A percentile compares a stretch with the other conserved stretches of the same genome.
Conservation (phyloP, 2,797 vertebrate species). For the Tokudaia muenninki region DNA sequence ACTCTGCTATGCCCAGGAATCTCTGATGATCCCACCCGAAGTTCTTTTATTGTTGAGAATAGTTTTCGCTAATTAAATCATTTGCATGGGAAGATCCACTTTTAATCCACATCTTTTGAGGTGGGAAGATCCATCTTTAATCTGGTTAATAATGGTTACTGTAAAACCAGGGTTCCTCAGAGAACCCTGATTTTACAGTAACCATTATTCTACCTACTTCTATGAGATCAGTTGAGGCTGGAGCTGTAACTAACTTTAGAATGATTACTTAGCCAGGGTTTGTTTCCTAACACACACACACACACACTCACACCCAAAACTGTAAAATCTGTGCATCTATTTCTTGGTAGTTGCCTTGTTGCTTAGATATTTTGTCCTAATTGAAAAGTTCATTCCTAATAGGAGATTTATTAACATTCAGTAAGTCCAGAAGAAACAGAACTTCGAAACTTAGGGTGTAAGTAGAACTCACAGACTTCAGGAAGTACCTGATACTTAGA, state of each 20-base stretch:
- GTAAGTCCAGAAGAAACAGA: background rate
- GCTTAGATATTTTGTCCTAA: background rate
- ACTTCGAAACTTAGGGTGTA: background rate
- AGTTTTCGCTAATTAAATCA: background rate
- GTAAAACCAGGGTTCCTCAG: background rate
- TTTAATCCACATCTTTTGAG: background rate
- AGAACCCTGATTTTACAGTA: background rate
- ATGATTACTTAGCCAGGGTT: background rate
- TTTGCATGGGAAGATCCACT: background rate
- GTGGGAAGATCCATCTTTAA: background rate
- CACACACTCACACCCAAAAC: background rate
- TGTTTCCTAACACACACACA: background rate
- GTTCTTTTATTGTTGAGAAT: too few relatives aligned
- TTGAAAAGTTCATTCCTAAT: background rate
- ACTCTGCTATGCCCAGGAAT: background rate
- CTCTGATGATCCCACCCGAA: background rate
- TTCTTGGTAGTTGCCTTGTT: slow-evolving; percentile 42
- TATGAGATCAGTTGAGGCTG: background rate
- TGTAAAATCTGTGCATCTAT: background rate
- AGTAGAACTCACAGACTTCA: background rate
- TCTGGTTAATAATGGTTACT: background rate
- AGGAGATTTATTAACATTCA: background rate
- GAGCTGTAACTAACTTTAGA: background rate
- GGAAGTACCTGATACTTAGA: background rate
- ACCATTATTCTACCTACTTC: background rate